Conservation (phyloP, 2,888 invertebrate genomes). For the Pheosia tremula region DNA sequence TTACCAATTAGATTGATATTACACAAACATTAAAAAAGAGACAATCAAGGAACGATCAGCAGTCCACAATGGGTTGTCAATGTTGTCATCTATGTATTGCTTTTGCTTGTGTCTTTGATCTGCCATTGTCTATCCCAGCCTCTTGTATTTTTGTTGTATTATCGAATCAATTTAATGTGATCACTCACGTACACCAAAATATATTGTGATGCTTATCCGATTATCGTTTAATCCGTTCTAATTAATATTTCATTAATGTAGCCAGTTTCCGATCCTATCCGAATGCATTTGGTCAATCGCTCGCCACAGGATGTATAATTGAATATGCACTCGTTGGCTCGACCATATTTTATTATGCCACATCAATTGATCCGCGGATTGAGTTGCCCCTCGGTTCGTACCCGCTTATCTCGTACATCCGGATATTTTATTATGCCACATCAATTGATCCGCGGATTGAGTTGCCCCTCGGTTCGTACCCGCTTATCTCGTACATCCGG, state of each 20-base stretch:
- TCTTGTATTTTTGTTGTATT: not conserved
- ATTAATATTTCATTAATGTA: conserved; percentile 18
- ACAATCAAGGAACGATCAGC: too few species aligned
- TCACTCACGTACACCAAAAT: not conserved
- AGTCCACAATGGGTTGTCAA: too few species aligned
- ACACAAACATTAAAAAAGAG: too few species aligned
- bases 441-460: conserved; percentile 31
- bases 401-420: conserved; percentile 20
- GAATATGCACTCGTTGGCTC: conserved; percentile 10
- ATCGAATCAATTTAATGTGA: not conserved
- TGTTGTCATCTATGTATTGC: too few species aligned
- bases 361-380: conserved; percentile 31
- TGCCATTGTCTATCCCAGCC: too few species aligned
- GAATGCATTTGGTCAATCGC: conserved; percentile 25
- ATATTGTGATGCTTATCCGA: not conserved
- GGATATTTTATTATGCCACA: conserved; percentile 28
- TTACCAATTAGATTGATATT: too few species aligned
- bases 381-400: conserved; percentile 24
- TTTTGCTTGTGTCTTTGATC: too few species aligned
- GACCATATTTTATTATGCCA: conserved; percentile 34
- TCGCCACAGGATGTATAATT: conserved; percentile 25
- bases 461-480: conserved; percentile 22
- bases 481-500: conserved; percentile 24
- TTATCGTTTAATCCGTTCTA: conserved; percentile 6
- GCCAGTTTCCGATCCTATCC: conserved; percentile 20